Conservation (phyloP, 2,797 vertebrate species). For the Hirundo rustica region DNA sequence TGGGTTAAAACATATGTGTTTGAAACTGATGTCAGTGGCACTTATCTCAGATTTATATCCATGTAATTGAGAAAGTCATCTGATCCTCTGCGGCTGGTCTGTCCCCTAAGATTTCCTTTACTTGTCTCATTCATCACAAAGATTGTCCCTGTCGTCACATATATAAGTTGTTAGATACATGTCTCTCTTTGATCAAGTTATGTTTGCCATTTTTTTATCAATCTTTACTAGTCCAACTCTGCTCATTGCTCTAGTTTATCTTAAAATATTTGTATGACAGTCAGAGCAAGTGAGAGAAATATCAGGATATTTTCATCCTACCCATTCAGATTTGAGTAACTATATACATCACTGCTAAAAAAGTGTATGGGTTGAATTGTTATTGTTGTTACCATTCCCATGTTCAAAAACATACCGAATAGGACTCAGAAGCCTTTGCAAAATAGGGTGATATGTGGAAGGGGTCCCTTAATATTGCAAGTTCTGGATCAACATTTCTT, state of each 20-base stretch:
- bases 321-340: background rate
- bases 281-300: background rate
- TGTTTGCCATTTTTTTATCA: background rate
- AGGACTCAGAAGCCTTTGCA: background rate
- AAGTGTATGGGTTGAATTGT: background rate
- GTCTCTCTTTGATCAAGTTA: background rate
- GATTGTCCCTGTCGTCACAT: background rate
- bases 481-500: background rate
- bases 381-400: background rate
- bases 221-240: background rate
- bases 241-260: background rate
- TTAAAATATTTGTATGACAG: background rate
- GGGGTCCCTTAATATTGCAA: background rate
- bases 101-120: background rate
- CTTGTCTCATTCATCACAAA: background rate
- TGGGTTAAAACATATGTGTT: background rate
- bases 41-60: background rate
- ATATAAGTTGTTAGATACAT: background rate
- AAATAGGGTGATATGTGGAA: background rate
- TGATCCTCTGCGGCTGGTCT: accelerated
- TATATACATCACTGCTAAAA: background rate
- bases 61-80: background rate
- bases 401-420: background rate
- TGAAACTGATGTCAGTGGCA: background rate
- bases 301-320: background rate